These are phyloP conservation scores for Theristicus caerulescens DNA, from an alignment of 2,113 vertebrate species.

Conservation along the genomic window DNA sequence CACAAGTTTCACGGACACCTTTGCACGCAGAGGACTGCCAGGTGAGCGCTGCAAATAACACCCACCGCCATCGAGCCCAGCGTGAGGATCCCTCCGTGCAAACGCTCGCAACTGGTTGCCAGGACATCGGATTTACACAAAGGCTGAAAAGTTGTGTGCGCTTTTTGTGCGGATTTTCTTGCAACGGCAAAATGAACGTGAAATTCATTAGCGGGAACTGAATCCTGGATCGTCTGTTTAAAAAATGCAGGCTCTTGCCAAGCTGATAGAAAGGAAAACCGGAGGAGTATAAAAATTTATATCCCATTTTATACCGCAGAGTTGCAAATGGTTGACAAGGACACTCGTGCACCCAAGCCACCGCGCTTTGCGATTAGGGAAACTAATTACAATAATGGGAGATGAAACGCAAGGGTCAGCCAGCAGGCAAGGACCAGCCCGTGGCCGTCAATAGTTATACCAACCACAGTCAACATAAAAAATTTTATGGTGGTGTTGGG, in stretches of 20 bases:
- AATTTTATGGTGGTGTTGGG: not conserved
- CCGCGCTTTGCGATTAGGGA: not conserved
- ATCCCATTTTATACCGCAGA: not conserved
- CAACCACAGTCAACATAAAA: not conserved
- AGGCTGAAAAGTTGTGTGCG: rapidly evolving
- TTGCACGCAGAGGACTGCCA: rapidly evolving
- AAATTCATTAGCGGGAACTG: not conserved
- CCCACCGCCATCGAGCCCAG: not conserved
- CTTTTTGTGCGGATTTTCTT: not conserved
- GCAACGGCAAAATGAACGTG: rapidly evolving
- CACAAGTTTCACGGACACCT: not conserved
- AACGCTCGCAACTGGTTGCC: not conserved
- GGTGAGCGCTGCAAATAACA: not conserved
- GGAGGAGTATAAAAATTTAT: not conserved
- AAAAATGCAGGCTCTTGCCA: not conserved
- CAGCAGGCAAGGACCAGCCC: not conserved
- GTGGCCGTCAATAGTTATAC: not conserved
- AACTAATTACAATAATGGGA: not conserved
- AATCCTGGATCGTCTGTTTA: not conserved
- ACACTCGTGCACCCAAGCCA: rapidly evolving
- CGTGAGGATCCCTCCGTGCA: rapidly evolving
- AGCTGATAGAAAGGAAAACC: not conserved
- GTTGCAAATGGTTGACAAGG: not conserved
- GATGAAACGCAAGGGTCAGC: not conserved
- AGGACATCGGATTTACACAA: rapidly evolving